phyloP scores from a whole-genome alignment of 64 coral and sea anemone species.

The Actinia tenebrosa region DNA sequence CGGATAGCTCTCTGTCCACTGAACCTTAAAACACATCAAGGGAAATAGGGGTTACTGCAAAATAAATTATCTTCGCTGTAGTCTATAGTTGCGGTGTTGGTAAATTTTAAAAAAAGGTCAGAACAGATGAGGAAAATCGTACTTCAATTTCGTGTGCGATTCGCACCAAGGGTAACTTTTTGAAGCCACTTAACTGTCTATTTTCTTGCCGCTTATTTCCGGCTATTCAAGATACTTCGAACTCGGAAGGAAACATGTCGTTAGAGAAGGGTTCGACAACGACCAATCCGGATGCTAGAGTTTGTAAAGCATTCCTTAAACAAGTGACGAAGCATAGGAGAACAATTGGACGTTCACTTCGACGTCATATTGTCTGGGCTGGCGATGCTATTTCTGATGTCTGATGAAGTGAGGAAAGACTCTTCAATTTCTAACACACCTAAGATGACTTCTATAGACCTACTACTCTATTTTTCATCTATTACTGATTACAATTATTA shows the following conservation, averaged over 20 bases:
- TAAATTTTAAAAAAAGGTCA: neutral
- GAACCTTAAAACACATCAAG: neutral
- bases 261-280: constrained; percentile 3
- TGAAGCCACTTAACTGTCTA: neutral
- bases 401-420: constrained; percentile 10
- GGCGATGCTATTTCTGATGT: constrained; percentile 16
- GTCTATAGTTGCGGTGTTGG: neutral
- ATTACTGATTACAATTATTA: too few species aligned
- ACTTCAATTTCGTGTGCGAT: neutral
- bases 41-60: neutral
- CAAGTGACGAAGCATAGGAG: neutral
- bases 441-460: too few species aligned
- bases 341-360: neutral
- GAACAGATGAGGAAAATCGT: neutral
- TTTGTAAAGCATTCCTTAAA: neutral
- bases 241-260: constrained; percentile 15
- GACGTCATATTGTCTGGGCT: constrained; percentile 6
- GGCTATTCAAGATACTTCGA: constrained; percentile 10
- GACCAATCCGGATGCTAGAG: neutral
- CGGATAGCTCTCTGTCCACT: neutral
- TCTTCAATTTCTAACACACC: too few species aligned
- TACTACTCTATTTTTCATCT: too few species aligned
- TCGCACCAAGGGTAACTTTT: neutral
- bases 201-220: neutral
- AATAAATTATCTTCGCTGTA: neutral